A percentile compares a stretch with the other conserved stretches of the same genome.
Conservation (phyloP, 2,888 invertebrate species). For the Leptopilina drosophilae region DNA sequence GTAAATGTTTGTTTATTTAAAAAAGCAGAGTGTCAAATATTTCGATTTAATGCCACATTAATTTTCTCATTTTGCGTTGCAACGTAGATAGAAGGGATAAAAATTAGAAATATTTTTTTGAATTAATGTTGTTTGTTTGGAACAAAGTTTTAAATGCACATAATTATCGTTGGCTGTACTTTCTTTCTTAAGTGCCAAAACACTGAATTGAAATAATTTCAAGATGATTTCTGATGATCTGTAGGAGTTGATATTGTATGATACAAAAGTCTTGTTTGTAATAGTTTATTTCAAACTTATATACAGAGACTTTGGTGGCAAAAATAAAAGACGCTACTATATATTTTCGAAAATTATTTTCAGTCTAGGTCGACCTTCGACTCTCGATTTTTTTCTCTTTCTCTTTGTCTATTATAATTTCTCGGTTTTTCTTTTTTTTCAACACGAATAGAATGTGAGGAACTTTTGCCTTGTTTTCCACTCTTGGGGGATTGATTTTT, state of each 20-base stretch:
- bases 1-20: no score
- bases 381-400: conserved; percentile 54
- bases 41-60: no score
- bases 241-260: conserved; percentile 1
- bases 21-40: no score
- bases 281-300: conserved; percentile 37
- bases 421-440: conserved; percentile 49
- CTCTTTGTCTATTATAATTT: conserved; percentile 53
- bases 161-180: conserved; percentile 2
- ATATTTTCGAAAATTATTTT: conserved; percentile 73
- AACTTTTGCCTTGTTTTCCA: no score
- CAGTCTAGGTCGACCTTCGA: conserved; percentile 73
- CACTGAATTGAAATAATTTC: not conserved
- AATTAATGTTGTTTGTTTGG: no score
- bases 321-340: conserved; percentile 63
- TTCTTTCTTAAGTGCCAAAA: conserved; percentile 20
- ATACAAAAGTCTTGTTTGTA: not conserved
- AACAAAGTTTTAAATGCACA: not conserved
- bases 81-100: no score
- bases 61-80: no score
- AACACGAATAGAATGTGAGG: no score
- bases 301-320: conserved; percentile 53
- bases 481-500: no score
- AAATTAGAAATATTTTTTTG: no score
- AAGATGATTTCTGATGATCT: conserved; percentile 17